A percentile compares a stretch with the other conserved stretches of the same genome.
Evolutionary conservation across 2,888 invertebrate genomes (phyloP).

Genomic region (Chirona hameri): DNA sequence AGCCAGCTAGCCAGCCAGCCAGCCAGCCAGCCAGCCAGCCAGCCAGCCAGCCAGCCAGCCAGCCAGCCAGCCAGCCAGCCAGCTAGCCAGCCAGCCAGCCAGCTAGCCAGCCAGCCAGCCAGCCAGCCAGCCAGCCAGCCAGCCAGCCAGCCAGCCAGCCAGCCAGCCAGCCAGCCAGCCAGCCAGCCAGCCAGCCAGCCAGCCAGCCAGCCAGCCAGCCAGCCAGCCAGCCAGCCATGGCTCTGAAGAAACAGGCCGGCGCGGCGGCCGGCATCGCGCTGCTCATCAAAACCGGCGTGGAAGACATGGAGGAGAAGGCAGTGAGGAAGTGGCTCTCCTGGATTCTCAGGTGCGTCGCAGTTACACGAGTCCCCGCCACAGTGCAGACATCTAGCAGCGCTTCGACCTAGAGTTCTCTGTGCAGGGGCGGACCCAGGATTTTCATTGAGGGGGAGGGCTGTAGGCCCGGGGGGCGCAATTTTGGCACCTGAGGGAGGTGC

Average conservation of each 20-base stretch:
- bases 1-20: not conserved
- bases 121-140: not conserved
- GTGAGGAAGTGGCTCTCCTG: not conserved
- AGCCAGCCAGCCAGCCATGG: not conserved
- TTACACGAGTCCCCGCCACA: too few relatives aligned
- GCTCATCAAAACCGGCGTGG: constrained; percentile 4
- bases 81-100: not conserved
- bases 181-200: not conserved
- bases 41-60: not conserved
- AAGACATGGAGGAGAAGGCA: constrained; percentile 5
- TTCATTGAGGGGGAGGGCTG: too few relatives aligned
- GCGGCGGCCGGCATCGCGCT: not conserved
- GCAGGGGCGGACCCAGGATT: too few relatives aligned
- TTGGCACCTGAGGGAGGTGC: too few relatives aligned
- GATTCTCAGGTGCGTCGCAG: not conserved
- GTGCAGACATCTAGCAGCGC: too few relatives aligned
- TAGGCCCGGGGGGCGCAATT: too few relatives aligned
- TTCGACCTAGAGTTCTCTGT: too few relatives aligned
- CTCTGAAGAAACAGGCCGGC: not conserved
- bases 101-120: not conserved
- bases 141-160: not conserved
- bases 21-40: not conserved
- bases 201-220: not conserved
- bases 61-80: not conserved
- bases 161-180: not conserved